Evolutionary conservation across 2,888 invertebrate genomes (phyloP), one percentile per base, ranked within the genome.

Genomic region (Chymomyza amoena): DNA sequence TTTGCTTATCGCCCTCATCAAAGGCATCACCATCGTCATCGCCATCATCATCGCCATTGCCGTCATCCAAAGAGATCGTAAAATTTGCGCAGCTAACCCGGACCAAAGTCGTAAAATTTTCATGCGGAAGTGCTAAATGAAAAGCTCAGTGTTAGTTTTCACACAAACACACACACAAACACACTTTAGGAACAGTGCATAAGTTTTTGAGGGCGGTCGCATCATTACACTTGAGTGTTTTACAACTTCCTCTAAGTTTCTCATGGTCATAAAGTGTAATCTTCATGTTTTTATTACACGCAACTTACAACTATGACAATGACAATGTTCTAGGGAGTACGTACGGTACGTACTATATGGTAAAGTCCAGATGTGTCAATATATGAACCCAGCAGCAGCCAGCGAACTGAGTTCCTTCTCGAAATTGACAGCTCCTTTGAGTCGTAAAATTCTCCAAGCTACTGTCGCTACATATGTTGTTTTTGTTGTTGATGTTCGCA

Each of bases 191-290:
- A 32, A 36, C 39, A 60, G 63, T 45, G 66, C 16, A 54, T 51
- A 52, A 9, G 59, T 54, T 64, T 61, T 64, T 52, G 59, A 65
- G 74, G 71, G 68, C 71, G 76, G 74, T 71, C 70, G 88, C 84
- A 86, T 82, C 86, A 83, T 82, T 82, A 84, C 85, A 87, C 79
- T 89, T 82, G 88, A 89, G 81, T 85, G 82, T 90, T 90, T 90
- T 90, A 90, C 90, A 90, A 90, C 90, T 90, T 90, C 89, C 82
- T 79, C 74, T 77, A 77, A 87, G 83, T 86, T 87, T 73, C 78
- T 59, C 74, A 69, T 64, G 70, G 87, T 75, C 73, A 81, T 86
- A 86, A 86, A 86, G 79, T 70, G 86, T 86, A 86, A 86, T 88
- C 86, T 88, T 86, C 88, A 87, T 86, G 86, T 87, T 86, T 86